Evolutionary conservation across 1,140 invertebrate genomes (phyloP).

Genomic region (Yoshiicerus persimilis): DNA sequence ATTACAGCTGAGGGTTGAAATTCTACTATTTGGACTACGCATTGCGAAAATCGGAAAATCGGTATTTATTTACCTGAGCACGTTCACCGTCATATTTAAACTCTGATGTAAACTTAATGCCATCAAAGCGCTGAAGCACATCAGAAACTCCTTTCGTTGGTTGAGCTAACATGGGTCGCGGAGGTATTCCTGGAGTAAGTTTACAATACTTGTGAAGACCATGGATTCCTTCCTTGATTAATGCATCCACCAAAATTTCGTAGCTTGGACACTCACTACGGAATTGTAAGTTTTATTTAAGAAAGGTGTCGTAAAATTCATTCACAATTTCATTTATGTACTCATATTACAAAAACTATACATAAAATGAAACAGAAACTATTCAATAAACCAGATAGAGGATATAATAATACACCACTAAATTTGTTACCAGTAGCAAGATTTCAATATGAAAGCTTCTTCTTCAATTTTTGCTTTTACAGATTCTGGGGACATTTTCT

Average conservation of each 20-base stretch:
- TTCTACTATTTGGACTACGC: too few relatives aligned
- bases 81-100: conserved; percentile 99
- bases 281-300: conserved; percentile 58
- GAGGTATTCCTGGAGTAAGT: conserved; percentile 87
- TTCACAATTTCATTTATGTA: background rate
- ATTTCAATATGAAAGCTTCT: conserved; percentile 79
- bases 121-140: conserved; percentile 87
- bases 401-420: too few relatives aligned
- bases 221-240: conserved; percentile 78
- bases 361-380: background rate
- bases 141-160: conserved; percentile 92
- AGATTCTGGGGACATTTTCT: conserved; percentile 64
- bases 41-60: too few relatives aligned
- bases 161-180: conserved; percentile 98
- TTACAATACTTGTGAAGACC: conserved; percentile 80
- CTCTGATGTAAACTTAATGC: conserved; percentile 93
- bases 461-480: conserved; percentile 82
- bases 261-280: conserved; percentile 89
- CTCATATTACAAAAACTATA: background rate
- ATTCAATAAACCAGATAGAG: too few relatives aligned
- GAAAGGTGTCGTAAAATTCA: background rate
- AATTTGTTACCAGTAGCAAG: conserved; percentile 86
- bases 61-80: conserved; percentile 77
- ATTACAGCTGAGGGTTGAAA: too few relatives aligned
- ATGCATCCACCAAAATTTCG: conserved; percentile 77